A percentile compares a stretch with the other conserved stretches of the same genome.
Conservation (phyloP, 2,888 invertebrate species). For the Drosophila algonquin region DNA sequence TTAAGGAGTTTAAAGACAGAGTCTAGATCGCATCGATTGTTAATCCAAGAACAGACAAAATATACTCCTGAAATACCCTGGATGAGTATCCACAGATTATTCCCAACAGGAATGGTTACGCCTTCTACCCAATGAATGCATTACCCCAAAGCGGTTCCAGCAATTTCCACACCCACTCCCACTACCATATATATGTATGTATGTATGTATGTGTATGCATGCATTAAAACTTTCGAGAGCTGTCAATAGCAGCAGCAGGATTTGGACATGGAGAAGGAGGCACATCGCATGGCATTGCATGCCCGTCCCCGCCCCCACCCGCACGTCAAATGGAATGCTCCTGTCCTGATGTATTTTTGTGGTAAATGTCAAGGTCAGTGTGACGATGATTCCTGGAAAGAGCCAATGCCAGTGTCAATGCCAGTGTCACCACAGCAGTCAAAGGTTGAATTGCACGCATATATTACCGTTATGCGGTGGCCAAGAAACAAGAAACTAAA, state of each 20-base stretch:
- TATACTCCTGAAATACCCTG: neutral
- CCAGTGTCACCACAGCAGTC: conserved; percentile 13
- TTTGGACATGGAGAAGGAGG: conserved; percentile 10
- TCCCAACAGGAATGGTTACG: neutral
- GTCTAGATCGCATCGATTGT: no score
- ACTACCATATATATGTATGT: neutral
- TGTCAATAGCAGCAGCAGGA: conserved; percentile 29
- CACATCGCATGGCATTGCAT: conserved; percentile 3
- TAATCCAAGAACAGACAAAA: neutral
- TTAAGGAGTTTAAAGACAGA: no score
- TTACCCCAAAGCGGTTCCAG: neutral
- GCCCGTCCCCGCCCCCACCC: neutral
- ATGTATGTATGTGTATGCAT: neutral
- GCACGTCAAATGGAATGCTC: conserved; percentile 30
- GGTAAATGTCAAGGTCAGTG: conserved; percentile 53
- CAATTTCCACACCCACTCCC: neutral
- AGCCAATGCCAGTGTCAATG: conserved; percentile 24
- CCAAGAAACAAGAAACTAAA: conserved; percentile 20
- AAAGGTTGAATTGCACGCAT: conserved; percentile 54
- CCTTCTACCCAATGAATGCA: no score
- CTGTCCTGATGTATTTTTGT: conserved; percentile 37
- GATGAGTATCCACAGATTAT: no score
- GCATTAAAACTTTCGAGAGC: neutral
- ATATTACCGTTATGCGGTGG: conserved; percentile 12
- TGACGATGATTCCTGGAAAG: conserved; percentile 44